These are phyloP conservation scores for Blennius ocellaris DNA, from an alignment of 2,113 vertebrate species.

Conservation along the genomic window DNA sequence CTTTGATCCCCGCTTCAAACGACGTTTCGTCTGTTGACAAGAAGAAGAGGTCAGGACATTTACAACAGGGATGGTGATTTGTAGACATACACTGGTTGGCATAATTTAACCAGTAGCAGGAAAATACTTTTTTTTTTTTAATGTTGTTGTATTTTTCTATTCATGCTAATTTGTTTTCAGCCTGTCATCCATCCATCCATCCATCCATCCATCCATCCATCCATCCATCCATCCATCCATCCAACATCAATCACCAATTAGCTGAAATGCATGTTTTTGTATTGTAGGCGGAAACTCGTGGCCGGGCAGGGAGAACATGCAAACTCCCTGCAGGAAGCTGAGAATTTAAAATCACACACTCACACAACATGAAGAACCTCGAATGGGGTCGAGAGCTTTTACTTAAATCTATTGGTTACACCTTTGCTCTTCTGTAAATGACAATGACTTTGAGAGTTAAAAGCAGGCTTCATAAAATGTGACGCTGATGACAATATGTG, in stretches of 20 bases:
- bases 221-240: too few relatives aligned
- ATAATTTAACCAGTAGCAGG: slow-evolving; percentile 21
- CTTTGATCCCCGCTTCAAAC: slow-evolving; percentile 98
- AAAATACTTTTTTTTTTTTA: too few relatives aligned
- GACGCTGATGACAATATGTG: background rate
- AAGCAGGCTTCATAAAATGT: slow-evolving; percentile 16
- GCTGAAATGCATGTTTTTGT: too few relatives aligned
- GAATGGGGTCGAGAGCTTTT: background rate
- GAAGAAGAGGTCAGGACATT: slow-evolving; percentile 43
- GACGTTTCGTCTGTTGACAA: slow-evolving; percentile 92
- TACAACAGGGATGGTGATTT: slow-evolving; percentile 37
- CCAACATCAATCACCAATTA: too few relatives aligned
- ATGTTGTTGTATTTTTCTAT: too few relatives aligned
- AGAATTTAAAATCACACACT: background rate
- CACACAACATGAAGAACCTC: too few relatives aligned
- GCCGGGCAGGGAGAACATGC: background rate
- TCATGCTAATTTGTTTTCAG: too few relatives aligned
- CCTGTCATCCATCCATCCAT: too few relatives aligned
- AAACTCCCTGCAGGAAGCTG: background rate
- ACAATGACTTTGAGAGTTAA: slow-evolving; percentile 24
- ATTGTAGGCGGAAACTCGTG: too few relatives aligned
- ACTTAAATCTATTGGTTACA: slow-evolving; percentile 2
- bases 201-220: too few relatives aligned
- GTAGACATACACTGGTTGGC: slow-evolving; percentile 25
- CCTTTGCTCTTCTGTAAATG: background rate